phyloP scores from a whole-genome alignment of 2,113 vertebrate species.

The Cisticola juncidis region DNA sequence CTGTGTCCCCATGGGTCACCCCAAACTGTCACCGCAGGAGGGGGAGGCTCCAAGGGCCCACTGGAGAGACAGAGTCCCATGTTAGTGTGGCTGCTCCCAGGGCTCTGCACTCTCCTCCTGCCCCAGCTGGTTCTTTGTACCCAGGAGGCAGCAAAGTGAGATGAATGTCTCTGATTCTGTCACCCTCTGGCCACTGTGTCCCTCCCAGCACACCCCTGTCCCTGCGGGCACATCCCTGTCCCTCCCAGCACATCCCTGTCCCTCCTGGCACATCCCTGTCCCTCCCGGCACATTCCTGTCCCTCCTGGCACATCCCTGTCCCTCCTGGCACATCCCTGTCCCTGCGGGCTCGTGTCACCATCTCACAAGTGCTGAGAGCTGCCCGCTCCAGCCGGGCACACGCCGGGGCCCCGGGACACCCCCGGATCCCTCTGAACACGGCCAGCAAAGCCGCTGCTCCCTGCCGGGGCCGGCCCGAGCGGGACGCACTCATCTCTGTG shows the following conservation, averaged over 20 bases:
- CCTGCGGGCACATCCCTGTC: neutral
- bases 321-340: too few relatives aligned
- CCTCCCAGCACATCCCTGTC: neutral
- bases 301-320: neutral
- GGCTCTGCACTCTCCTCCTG: neutral
- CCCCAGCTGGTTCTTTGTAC: neutral
- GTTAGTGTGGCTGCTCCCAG: neutral
- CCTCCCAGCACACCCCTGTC: fast-evolving
- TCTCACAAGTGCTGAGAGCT: too few relatives aligned
- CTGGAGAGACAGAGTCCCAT: neutral
- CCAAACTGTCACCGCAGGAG: neutral
- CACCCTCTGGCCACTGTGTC: neutral
- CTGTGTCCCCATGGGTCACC: neutral
- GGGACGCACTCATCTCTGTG: fast-evolving
- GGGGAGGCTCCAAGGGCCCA: neutral
- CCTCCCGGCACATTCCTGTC: neutral
- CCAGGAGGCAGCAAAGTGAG: neutral
- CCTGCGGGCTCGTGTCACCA: too few relatives aligned
- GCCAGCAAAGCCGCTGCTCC: neutral
- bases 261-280: too few relatives aligned
- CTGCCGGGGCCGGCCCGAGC: neutral
- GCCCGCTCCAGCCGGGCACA: too few relatives aligned
- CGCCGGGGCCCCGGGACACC: too few relatives aligned
- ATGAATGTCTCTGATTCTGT: neutral
- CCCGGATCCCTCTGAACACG: fast-evolving